phyloP scores from a whole-genome alignment of 2,888 invertebrate genomes.

The Augochlorella aurata region DNA sequence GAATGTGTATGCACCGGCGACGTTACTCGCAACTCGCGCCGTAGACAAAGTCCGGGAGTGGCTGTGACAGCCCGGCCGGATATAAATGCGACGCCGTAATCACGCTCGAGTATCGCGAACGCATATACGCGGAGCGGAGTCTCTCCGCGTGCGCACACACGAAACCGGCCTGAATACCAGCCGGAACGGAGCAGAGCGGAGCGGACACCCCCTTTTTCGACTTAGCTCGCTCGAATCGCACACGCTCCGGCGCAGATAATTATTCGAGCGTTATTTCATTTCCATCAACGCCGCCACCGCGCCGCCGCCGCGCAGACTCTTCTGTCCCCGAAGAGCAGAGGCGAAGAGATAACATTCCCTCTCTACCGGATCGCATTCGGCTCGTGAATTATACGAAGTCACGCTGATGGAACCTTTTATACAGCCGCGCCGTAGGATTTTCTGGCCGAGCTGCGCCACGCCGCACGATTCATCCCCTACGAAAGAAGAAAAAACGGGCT shows the following conservation, averaged over 20 bases:
- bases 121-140: slow-evolving; percentile 5
- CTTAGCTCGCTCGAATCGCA: slow-evolving; percentile 14
- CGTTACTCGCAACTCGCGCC: slow-evolving; percentile 46
- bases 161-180: neutral
- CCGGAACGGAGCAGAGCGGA: neutral
- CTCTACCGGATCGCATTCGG: neutral
- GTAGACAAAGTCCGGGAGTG: slow-evolving; percentile 52
- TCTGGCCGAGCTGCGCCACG: slow-evolving; percentile 11
- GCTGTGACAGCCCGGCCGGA: slow-evolving; percentile 40
- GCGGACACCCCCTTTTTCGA: slow-evolving; percentile 1
- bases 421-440: slow-evolving; percentile 6
- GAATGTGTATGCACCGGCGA: slow-evolving; percentile 59
- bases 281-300: slow-evolving; percentile 17
- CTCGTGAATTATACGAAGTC: slow-evolving; percentile 32
- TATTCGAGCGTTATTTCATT: slow-evolving; percentile 28
- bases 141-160: slow-evolving; percentile 1
- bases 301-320: neutral
- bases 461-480: neutral
- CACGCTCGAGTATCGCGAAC: slow-evolving; percentile 28
- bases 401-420: slow-evolving; percentile 14
- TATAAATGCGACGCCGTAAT: slow-evolving; percentile 53
- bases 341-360: slow-evolving; percentile 7
- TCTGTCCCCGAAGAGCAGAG: neutral
- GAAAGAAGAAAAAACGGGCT: neutral
- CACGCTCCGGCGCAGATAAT: slow-evolving; percentile 5